Base-by-base conservation (phyloP, 2,113 vertebrate genomes). In the Paraplagusia blochii region DNA sequence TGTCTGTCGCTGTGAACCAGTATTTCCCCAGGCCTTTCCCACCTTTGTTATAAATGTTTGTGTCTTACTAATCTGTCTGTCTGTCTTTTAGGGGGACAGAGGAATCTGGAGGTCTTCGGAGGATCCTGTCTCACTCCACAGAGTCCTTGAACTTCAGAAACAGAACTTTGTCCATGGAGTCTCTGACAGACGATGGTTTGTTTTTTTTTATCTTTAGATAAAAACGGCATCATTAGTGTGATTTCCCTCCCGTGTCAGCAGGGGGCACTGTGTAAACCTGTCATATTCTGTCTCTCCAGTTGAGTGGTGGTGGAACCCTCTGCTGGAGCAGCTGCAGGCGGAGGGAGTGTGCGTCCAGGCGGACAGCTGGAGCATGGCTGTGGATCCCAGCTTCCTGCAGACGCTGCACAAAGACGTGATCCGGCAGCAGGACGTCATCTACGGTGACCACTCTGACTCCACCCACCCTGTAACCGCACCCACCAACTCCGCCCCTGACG, bases 361-460 rank as follows among this genome's bases (percentile, higher is more conserved):
- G 0, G 96, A 97, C 65, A 98, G 94, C 2, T 98, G 96, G 96
- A 97, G 95, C 60, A 48, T 93, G 2, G 93, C 92, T 0, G 96
- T 98, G 64, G 95, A 98, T 2, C 83, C 91, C 9, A 83, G 69
- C 48, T 98, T 91, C 80, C 83, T 98, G 45, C 93, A 96, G 86
- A 93, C 92, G 39, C 95, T 93, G 12, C 94, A 94, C 44, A 98
- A 96, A 81, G 95, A 98, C 2, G 82, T 95, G 35, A 98, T 95
- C 88, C 97, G 95, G 39, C 89, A 93, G 5, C 95, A 98, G 74
- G 96, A 98, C 0, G 95, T 98, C 74, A 97, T 98, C 73, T 98
- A 97, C 0, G 95, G 95, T 97, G 60, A 39, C 38, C 11, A 12
- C 22, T 11, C 11, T 40, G 38, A 10, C 18, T 10, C 34, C 6